Evolutionary conservation across 2,888 invertebrate genomes (phyloP), one percentile per base, ranked within the genome.

Genomic region (Hypercompe scribonia): DNA sequence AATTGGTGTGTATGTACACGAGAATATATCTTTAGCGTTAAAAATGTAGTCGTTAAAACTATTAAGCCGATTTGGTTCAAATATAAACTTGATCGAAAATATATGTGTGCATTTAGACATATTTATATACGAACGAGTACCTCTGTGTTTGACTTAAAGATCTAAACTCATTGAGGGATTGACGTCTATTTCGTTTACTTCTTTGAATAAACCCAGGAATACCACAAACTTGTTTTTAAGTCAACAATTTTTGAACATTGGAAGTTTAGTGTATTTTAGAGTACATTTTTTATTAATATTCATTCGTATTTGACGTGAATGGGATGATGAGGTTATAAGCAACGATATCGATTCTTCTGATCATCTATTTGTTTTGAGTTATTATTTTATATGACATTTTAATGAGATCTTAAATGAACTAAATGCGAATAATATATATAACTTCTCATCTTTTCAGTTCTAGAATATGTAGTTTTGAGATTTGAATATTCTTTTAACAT

Each of bases 31-130:
- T 73, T 69, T 61, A 58, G 69, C 3, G 65, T 33, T 42, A 65
- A 69, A 73, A 65, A 73, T 73, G 58, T 73, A 68, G 72, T 72
- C 36, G 69, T 42, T 67, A 34, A 73, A 73, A 70, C 73, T 61
- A 39, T 70, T 73, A 73, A 69, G 73, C 69, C 73, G 69, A 73
- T 73, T 73, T 70, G 70, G 66, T 66, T 73, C 70, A 70, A 70
- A 70, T 67, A 70, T 73, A 67, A 70, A 70, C 70, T 73, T 63
- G 70, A 70, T 73, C 63, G 73, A 70, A 73, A 73, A 50, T 73
- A 73, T 73, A 67, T 67, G 66, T 73, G 70, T 66, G 66, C 54
- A 33, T 70, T 70, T 63, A 50, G 31, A 61, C 42, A 39, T 46
- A n/a, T 46, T 63, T 61, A 28, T n/a, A n/a, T n/a, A n/a, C n/a